phyloP scores from a whole-genome alignment of 2,113 vertebrate species.

The Urocitellus parryii region DNA sequence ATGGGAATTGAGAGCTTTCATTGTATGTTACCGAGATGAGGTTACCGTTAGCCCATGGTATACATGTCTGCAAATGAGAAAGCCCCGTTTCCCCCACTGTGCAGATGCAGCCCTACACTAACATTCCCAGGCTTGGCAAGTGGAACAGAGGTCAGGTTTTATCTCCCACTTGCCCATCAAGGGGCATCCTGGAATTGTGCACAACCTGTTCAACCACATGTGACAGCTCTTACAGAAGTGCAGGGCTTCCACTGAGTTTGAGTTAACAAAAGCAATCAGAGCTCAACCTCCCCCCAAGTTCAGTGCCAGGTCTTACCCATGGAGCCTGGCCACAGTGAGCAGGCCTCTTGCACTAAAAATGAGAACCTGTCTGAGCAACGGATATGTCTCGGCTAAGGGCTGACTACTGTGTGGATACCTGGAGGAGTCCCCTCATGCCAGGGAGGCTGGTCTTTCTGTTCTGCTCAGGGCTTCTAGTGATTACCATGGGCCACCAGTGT shows the following conservation, averaged over 20 bases:
- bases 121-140: neutral
- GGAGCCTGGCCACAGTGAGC: neutral
- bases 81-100: accelerated
- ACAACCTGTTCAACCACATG: neutral
- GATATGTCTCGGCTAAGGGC: neutral
- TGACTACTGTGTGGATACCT: neutral
- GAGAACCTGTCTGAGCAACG: neutral
- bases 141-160: neutral
- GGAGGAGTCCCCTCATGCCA: neutral
- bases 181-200: neutral
- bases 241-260: neutral
- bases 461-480: neutral
- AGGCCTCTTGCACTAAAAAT: neutral
- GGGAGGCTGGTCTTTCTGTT: neutral
- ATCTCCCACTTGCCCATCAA: neutral
- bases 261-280: neutral
- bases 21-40: too few relatives aligned
- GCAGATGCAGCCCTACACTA: neutral
- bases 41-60: accelerated
- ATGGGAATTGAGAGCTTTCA: accelerated
- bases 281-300: neutral
- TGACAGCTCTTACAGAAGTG: neutral
- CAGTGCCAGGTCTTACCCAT: neutral
- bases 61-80: neutral
- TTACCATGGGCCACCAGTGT: neutral